Evolutionary conservation across 2,797 vertebrate genomes (phyloP).

Genomic region (Eulemur coronatus): DNA sequence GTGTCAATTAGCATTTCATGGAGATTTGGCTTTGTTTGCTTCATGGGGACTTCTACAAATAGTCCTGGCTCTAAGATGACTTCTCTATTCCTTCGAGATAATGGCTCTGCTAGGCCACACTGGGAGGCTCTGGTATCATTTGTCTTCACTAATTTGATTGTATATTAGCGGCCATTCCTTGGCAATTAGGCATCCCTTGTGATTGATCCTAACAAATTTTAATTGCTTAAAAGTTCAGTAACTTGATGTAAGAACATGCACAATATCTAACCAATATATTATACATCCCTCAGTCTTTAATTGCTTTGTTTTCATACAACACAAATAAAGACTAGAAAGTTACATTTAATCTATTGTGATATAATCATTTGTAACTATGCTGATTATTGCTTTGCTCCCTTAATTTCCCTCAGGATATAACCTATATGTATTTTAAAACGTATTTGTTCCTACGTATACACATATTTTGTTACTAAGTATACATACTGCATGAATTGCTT

Average conservation of each 20-base stretch:
- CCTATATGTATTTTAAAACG: neutral
- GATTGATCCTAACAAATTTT: neutral
- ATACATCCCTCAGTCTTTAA: neutral
- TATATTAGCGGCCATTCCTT: neutral
- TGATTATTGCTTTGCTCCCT: neutral
- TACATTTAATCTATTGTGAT: neutral
- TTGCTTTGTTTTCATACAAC: neutral
- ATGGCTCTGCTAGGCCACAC: neutral
- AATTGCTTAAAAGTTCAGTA: constrained; percentile 3
- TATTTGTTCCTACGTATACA: neutral
- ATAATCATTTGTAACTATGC: neutral
- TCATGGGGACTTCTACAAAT: neutral
- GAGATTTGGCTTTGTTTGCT: neutral
- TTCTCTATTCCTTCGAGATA: neutral
- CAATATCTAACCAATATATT: neutral
- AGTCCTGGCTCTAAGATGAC: neutral
- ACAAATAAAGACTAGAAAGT: neutral
- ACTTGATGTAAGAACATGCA: neutral
- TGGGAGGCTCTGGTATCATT: neutral
- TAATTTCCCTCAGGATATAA: neutral
- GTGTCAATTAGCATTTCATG: neutral
- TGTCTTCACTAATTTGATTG: neutral
- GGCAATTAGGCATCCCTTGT: neutral
- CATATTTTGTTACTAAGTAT: neutral
- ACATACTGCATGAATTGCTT: neutral